phyloP scores from a whole-genome alignment of 2,113 vertebrate genomes.

The Grammomys surdaster region DNA sequence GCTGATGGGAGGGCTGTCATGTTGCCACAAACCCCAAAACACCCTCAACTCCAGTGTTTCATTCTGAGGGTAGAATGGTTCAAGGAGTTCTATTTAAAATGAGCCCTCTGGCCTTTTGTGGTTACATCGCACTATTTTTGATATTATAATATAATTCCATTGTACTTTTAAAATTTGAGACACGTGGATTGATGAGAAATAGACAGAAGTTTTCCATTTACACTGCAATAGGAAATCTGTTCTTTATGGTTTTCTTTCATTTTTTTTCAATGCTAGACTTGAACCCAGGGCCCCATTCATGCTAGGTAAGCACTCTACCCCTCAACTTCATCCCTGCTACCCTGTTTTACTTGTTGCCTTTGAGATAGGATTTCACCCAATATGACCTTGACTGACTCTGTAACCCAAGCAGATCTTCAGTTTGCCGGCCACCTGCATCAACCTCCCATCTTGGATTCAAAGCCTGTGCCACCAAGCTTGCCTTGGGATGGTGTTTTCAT shows the following conservation, averaged over 20 bases:
- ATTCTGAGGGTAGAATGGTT: neutral
- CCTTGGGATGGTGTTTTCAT: neutral
- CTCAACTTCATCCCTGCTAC: neutral
- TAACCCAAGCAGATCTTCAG: neutral
- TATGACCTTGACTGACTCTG: neutral
- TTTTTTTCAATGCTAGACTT: neutral
- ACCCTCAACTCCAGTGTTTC: neutral
- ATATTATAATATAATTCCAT: neutral
- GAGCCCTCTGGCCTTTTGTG: neutral
- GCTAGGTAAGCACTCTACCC: neutral
- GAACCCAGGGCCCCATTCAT: neutral
- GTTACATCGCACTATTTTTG: neutral
- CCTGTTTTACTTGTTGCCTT: neutral
- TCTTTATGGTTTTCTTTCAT: neutral
- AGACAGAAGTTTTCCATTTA: neutral
- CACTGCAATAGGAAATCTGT: neutral
- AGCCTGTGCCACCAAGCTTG: neutral
- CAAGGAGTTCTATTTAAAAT: neutral
- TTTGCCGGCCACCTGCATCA: neutral
- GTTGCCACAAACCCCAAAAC: no score
- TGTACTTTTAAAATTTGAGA: neutral
- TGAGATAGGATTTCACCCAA: no score
- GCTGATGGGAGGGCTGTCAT: neutral
- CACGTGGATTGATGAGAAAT: neutral
- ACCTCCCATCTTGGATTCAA: neutral